phyloP scores from a whole-genome alignment of 2,113 vertebrate genomes.

The Oncorhynchus nerka region DNA sequence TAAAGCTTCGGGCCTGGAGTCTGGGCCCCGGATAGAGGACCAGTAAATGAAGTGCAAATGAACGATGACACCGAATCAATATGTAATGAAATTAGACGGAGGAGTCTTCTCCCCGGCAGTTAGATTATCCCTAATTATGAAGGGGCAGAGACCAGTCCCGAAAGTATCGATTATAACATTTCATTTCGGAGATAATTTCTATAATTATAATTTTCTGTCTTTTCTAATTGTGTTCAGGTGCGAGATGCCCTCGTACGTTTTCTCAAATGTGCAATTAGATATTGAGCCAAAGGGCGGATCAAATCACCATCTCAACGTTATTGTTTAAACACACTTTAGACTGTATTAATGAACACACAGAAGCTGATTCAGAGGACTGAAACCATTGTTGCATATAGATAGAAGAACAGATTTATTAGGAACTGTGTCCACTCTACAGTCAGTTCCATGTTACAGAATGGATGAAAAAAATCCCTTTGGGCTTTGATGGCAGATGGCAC shows the following conservation, averaged over 20 bases:
- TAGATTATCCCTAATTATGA: constrained; percentile 49
- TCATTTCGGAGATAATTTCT: constrained; percentile 51
- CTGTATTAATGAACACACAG: too few relatives aligned
- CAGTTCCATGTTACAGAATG: too few relatives aligned
- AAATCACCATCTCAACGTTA: constrained; percentile 36
- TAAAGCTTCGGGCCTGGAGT: constrained; percentile 9
- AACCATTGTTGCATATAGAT: too few relatives aligned
- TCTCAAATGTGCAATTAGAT: constrained; percentile 44
- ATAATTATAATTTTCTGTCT: constrained; percentile 19
- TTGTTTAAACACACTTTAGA: constrained; percentile 34
- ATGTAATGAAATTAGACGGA: constrained; percentile 43
- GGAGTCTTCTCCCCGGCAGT: constrained; percentile 23
- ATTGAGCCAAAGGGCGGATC: constrained; percentile 37
- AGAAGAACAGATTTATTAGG: too few relatives aligned
- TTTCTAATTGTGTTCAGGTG: constrained; percentile 15
- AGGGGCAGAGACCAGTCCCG: constrained; percentile 30
- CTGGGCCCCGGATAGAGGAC: constrained; percentile 11
- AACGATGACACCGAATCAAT: neutral
- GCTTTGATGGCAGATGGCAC: neutral
- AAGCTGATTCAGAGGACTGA: too few relatives aligned
- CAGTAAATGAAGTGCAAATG: neutral
- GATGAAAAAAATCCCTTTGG: too few relatives aligned
- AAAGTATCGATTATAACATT: constrained; percentile 51
- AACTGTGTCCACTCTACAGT: too few relatives aligned
- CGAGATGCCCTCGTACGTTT: constrained; percentile 18